Percentiles rank a stretch among this genome's conserved stretches.
phyloP scores from a whole-genome alignment of 1,140 invertebrate species.

The Bombus terrestris region DNA sequence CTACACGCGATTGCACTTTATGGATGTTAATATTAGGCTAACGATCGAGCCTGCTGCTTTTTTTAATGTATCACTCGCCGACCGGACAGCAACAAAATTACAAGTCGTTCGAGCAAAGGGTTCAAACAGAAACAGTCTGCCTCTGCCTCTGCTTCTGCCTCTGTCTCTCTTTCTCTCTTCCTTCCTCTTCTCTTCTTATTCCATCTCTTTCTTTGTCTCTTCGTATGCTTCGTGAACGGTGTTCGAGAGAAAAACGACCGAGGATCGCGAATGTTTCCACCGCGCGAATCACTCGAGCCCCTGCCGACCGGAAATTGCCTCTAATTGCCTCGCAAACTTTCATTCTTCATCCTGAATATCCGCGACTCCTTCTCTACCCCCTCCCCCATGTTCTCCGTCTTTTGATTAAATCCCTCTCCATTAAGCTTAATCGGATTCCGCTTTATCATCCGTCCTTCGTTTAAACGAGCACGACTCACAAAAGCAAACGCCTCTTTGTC shows the following conservation, averaged over 20 bases:
- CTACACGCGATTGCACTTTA: conserved; percentile 34
- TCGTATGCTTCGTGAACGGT: too few relatives aligned
- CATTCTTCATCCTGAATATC: conserved; percentile 20
- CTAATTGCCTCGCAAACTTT: conserved; percentile 39
- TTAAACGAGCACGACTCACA: neutral
- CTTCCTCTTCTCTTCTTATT: too few relatives aligned
- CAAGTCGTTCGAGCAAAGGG: conserved; percentile 8
- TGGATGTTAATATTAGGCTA: conserved; percentile 50
- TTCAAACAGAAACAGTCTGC: neutral
- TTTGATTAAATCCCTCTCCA: conserved; percentile 34
- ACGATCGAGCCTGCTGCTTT: conserved; percentile 22
- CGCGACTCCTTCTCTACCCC: neutral
- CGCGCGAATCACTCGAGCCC: conserved; percentile 23
- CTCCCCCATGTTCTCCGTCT: neutral
- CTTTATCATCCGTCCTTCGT: conserved; percentile 15
- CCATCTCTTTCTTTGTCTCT: neutral
- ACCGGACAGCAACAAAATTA: conserved; percentile 36
- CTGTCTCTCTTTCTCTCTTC: too few relatives aligned
- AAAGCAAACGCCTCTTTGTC: conserved; percentile 9
- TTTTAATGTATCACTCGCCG: conserved; percentile 18
- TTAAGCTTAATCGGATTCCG: conserved; percentile 19
- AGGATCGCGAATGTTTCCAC: conserved; percentile 20
- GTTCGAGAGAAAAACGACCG: conserved; percentile 10
- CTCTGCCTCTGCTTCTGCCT: neutral
- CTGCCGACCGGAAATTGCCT: conserved; percentile 38